Conservation (phyloP, 2,113 vertebrate genomes). For the Zingel zingel region DNA sequence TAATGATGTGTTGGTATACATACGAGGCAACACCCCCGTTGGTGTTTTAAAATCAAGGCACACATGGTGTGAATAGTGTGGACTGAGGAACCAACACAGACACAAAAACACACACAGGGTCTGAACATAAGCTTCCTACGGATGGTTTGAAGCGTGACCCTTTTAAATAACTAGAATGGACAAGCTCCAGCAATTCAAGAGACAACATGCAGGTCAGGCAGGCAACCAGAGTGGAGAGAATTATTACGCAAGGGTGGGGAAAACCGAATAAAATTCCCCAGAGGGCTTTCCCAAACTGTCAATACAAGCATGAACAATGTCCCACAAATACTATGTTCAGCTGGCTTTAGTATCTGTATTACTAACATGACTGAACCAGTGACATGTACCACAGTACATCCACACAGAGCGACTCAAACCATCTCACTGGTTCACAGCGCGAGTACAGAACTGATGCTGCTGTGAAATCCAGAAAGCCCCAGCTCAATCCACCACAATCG, state of each 20-base stretch:
- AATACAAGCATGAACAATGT: constrained; percentile 22
- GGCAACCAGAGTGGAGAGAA: not conserved
- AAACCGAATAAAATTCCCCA: constrained; percentile 40
- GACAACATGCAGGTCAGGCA: not conserved
- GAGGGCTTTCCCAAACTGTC: constrained; percentile 22
- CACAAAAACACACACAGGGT: constrained; percentile 8
- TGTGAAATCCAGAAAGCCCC: constrained; percentile 50
- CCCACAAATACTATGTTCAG: not conserved
- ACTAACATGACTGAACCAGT: constrained; percentile 6
- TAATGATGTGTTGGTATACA: constrained; percentile 49
- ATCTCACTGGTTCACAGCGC: constrained; percentile 2
- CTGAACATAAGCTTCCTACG: not conserved
- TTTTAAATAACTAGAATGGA: constrained; percentile 31
- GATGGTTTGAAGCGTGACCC: not conserved
- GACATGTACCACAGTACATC: not conserved
- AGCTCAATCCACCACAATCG: constrained; percentile 54
- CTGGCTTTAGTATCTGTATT: constrained; percentile 3
- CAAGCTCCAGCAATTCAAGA: constrained; percentile 22
- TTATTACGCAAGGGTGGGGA: not conserved
- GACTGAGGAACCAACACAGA: not conserved
- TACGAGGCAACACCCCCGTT: not conserved
- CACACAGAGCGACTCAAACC: constrained; percentile 19
- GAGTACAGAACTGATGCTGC: not conserved
- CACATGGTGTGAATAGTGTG: constrained; percentile 4
- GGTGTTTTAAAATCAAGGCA: constrained; percentile 12